Evolutionary conservation across 1,140 invertebrate genomes (phyloP), one percentile per base, ranked within the genome.

Genomic region (Diploscapter pachys): DNA sequence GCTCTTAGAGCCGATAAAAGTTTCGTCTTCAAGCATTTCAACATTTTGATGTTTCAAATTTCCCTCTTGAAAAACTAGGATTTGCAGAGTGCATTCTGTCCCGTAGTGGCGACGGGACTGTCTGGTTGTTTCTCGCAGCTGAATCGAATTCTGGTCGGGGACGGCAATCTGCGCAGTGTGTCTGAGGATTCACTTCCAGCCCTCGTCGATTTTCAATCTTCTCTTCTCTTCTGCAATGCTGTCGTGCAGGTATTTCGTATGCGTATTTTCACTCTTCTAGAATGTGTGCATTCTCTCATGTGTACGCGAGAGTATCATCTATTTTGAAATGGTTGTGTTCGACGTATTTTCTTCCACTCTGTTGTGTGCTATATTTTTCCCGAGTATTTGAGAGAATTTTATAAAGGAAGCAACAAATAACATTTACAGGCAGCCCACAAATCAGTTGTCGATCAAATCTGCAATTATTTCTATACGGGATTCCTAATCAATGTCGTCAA

Each of bases 211-310:
- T 95, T 98, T 84, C 91, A 97, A 79, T 94, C 94, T 86, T 95
- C 93, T 0, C 87, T 98, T 51, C 93, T 97, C 87, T 98, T 98
- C 86, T 96, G 94, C 85, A 97, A 98, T 89, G 94, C 94, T 51
- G 93, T 97, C 11, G 92, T 93, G 52, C 93, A 96, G 86, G 69
- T 71, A 69, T 11, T 31, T 31, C 31, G 31, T 31, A 31, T 31
- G 31, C 31, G 31, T 31, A 31, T 31, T 31, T 1, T 31, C 31
- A 31, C 0, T 31, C 31, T 31, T 31, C 31, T 31, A 31, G 31
- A 31, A 31, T 31, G 31, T 31, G 31, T 31, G 31, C 31, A 31
- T n/a, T n/a, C n/a, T n/a, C n/a, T n/a, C n/a, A n/a, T n/a, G n/a
- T n/a, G n/a, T n/a, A n/a, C n/a, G n/a, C 31, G 31, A 31, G 31